Percentiles rank a stretch among this genome's conserved stretches.
phyloP scores from a whole-genome alignment of 2,888 invertebrate genomes.

The Emmelina monodactyla region DNA sequence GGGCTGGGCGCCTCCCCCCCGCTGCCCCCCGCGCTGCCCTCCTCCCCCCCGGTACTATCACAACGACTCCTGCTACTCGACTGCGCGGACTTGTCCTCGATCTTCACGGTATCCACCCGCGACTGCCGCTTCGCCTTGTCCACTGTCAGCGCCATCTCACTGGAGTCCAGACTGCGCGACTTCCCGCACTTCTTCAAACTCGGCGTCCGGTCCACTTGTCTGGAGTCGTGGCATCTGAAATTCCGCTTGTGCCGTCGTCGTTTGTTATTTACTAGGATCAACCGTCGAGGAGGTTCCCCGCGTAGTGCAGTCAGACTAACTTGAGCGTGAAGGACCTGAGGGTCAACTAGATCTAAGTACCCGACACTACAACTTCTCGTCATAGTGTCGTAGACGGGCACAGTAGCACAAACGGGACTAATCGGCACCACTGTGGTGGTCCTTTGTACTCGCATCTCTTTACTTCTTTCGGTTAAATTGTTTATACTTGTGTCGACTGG shows the following conservation, averaged over 20 bases:
- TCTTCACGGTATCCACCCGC: conserved; percentile 18
- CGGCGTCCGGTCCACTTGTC: conserved; percentile 36
- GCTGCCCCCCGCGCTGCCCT: conserved; percentile 25
- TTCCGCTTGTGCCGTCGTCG: conserved; percentile 50
- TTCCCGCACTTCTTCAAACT: conserved; percentile 76
- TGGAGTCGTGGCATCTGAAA: conserved; percentile 33
- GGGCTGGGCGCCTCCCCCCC: conserved; percentile 12
- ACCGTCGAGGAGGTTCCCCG: conserved; percentile 78
- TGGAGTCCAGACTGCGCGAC: conserved; percentile 85
- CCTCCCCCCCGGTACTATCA: conserved; percentile 28
- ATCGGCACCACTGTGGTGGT: conserved; percentile 72
- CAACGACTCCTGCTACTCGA: conserved; percentile 28
- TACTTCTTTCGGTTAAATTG: conserved; percentile 29
- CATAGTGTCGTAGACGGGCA: conserved; percentile 69
- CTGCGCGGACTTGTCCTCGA: conserved; percentile 19
- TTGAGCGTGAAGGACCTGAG: conserved; percentile 76
- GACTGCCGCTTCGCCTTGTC: conserved; percentile 39
- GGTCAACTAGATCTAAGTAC: conserved; percentile 83
- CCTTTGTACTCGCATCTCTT: conserved; percentile 37
- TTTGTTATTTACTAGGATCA: conserved; percentile 77
- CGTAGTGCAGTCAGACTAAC: conserved; percentile 74
- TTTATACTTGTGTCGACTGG: conserved; percentile 33
- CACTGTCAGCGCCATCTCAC: conserved; percentile 73
- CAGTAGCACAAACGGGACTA: conserved; percentile 62
- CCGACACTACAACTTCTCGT: conserved; percentile 89